phyloP scores from a whole-genome alignment of 2,888 invertebrate species.

The Geophilus truncorum region DNA sequence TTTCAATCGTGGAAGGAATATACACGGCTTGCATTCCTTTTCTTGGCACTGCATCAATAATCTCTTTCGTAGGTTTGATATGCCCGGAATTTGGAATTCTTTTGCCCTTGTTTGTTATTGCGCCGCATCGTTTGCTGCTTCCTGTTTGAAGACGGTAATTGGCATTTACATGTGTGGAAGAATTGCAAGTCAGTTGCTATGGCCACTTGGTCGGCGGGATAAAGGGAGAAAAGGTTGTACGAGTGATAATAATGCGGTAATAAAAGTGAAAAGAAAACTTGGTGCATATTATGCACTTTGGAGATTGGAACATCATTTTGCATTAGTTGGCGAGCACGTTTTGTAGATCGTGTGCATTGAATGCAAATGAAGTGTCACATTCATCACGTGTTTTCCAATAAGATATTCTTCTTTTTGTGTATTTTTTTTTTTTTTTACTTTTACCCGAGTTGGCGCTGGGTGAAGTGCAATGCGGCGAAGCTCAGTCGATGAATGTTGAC shows the following conservation, averaged over 20 bases:
- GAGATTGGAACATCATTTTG: neutral
- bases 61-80: neutral
- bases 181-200: neutral
- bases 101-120: neutral
- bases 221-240: no score
- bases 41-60: conserved; percentile 20
- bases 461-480: neutral
- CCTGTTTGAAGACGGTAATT: neutral
- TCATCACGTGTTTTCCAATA: conserved; percentile 5
- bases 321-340: neutral
- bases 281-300: neutral
- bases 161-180: neutral
- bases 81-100: neutral
- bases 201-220: no score
- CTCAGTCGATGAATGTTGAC: neutral
- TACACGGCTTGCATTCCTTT: conserved; percentile 10
- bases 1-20: conserved; percentile 11
- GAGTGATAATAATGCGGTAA: neutral
- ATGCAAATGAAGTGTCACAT: conserved; percentile 9
- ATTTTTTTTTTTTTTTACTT: neutral
- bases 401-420: no score
- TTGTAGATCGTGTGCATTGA: neutral
- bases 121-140: neutral
- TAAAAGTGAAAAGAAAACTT: neutral
- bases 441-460: neutral